These are phyloP conservation scores for Aphrophora alni DNA, from an alignment of 2,888 invertebrate genomes.

Conservation along the genomic window DNA sequence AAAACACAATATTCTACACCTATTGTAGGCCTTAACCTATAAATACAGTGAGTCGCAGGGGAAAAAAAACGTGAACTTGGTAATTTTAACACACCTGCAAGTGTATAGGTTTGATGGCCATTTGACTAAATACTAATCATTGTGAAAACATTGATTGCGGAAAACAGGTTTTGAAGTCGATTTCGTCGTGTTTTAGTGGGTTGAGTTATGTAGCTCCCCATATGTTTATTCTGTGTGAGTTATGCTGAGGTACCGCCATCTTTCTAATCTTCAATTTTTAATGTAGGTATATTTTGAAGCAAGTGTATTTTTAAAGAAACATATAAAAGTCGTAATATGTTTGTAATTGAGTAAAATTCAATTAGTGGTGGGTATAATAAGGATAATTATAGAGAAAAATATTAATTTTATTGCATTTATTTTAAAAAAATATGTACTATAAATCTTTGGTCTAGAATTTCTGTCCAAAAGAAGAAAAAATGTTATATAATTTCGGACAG, in stretches of 20 bases:
- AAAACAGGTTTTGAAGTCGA: not conserved
- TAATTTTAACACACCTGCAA: constrained; percentile 37
- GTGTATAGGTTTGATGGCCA: not conserved
- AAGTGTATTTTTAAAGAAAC: too few relatives aligned
- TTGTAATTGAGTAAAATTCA: too few relatives aligned
- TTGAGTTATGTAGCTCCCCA: not conserved
- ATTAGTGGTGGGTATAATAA: too few relatives aligned
- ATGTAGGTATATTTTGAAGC: not conserved
- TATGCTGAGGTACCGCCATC: not conserved
- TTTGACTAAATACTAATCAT: not conserved
- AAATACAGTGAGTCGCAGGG: not conserved
- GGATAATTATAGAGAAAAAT: too few relatives aligned
- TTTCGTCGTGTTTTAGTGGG: not conserved
- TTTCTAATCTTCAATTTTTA: not conserved
- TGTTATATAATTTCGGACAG: too few relatives aligned
- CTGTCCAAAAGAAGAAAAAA: too few relatives aligned
- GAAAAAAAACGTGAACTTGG: constrained; percentile 20
- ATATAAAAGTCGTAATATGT: too few relatives aligned
- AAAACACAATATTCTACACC: not conserved
- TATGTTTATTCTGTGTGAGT: not conserved
- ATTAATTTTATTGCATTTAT: too few relatives aligned
- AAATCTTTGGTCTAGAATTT: too few relatives aligned
- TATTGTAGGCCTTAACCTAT: not conserved
- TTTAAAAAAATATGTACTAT: too few relatives aligned
- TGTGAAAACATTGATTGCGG: not conserved